Conservation (phyloP, 2,113 vertebrate species). For the Capreolus pygargus region DNA sequence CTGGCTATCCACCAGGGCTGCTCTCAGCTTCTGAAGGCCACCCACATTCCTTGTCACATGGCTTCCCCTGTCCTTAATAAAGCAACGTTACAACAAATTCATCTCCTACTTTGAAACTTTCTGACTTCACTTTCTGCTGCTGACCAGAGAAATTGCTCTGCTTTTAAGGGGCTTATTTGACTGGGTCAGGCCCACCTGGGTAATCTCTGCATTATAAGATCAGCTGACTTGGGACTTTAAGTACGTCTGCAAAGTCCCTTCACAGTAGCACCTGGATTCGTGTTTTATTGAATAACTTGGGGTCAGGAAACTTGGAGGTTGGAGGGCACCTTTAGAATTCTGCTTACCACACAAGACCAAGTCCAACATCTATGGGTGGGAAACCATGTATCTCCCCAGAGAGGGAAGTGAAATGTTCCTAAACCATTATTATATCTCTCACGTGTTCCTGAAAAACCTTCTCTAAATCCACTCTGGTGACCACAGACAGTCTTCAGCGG, state of each 20-base stretch:
- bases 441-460: neutral
- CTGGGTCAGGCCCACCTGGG: neutral
- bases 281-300: neutral
- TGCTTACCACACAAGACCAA: neutral
- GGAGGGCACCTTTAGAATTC: neutral
- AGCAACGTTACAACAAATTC: neutral
- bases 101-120: neutral
- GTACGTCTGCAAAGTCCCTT: neutral
- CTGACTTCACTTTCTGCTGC: neutral
- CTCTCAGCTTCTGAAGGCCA: neutral
- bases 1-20: neutral
- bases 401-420: neutral
- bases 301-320: neutral
- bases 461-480: neutral
- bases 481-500: neutral
- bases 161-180: neutral
- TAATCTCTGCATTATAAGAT: neutral
- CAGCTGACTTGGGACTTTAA: neutral
- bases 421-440: neutral
- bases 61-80: neutral
- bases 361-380: neutral
- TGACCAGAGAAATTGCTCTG: neutral
- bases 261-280: neutral
- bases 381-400: neutral
- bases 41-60: neutral